Evolutionary conservation across 2,888 invertebrate genomes (phyloP).

Genomic region (Ypsolopha sequella): DNA sequence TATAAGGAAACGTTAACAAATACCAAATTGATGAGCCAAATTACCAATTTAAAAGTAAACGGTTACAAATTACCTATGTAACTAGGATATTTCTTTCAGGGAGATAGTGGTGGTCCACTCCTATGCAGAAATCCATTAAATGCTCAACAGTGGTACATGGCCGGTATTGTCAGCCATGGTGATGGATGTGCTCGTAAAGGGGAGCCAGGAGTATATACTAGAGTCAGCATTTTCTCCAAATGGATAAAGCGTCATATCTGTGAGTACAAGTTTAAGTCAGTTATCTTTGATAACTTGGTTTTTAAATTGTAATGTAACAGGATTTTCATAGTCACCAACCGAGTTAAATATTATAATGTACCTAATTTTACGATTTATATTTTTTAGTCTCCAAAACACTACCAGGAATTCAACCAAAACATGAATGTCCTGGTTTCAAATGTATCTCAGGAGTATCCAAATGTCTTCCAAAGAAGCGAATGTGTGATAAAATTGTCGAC

Average conservation of each 20-base stretch:
- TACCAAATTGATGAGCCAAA: not conserved
- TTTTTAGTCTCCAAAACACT: constrained; percentile 55
- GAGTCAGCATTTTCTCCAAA: constrained; percentile 78
- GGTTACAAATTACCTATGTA: no score
- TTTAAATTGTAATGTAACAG: no score
- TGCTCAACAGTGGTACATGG: constrained; percentile 81
- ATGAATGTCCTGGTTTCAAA: constrained; percentile 79
- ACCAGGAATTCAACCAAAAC: constrained; percentile 63
- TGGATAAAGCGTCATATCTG: constrained; percentile 78
- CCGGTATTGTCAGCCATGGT: constrained; percentile 89
- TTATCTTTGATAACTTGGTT: no score
- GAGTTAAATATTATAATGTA: not conserved
- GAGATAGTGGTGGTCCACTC: constrained; percentile 88
- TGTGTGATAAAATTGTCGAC: constrained; percentile 81
- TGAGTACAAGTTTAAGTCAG: constrained; percentile 35
- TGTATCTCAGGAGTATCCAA: constrained; percentile 75
- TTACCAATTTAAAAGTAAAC: no score
- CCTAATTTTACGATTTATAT: constrained; percentile 4
- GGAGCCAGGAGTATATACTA: constrained; percentile 87
- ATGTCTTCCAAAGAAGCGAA: constrained; percentile 75
- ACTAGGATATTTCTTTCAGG: constrained; percentile 44
- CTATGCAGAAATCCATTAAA: constrained; percentile 80
- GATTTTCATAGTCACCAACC: not conserved
- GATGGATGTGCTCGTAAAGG: constrained; percentile 85
- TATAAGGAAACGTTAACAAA: not conserved